Base-by-base conservation (phyloP, 2,113 vertebrate species). In the Platichthys stellatus region DNA sequence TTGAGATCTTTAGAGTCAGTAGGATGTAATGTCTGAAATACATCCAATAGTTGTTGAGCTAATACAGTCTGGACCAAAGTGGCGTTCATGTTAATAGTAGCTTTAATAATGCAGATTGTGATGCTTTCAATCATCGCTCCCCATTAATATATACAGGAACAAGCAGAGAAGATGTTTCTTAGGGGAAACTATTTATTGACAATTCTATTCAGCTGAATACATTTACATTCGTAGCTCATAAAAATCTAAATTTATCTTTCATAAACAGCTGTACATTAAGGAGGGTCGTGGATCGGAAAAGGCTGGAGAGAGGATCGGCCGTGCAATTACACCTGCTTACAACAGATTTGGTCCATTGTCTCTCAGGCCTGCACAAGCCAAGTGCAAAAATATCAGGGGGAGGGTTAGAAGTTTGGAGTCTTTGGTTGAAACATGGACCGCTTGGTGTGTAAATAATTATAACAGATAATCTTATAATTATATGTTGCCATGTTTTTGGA, bases 181-280 rank as follows among this genome's bases (percentile, higher is more conserved):
- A 53, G 61, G 84, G 74, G 82, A 74, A 86, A 83, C 75, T 69
- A 75, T 80, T 85, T 90, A 90, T 84, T 89, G 20, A 74, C 56
- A 67, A 1, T 57, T 67, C 26, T 77, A 26, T 12, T 59, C 5
- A 57, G 49, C 49, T 35, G 40, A 14, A 70, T 21, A 79, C 5
- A 63, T 63, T 62, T 38, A 83, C 69, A 82, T 77, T 72, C 53
- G 73, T 53, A 45, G n/a, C 76, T 85, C 62, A 86, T 77, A 87
- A 90, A 89, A 87, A 88, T 80, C 86, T 72, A 92, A 68, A 85
- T 75, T 59, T 31, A 53, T 63, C 3, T 70, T 54, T 17, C n/a
- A 54, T 51, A 60, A 79, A 63, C 43, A 69, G 8, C 68, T 88
- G 85, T 88, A 86, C 78, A 88, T 72, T 62, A 69, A 83, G 20